Conservation (phyloP, 2,888 invertebrate species). For the Xanthorhoe spadicearia region DNA sequence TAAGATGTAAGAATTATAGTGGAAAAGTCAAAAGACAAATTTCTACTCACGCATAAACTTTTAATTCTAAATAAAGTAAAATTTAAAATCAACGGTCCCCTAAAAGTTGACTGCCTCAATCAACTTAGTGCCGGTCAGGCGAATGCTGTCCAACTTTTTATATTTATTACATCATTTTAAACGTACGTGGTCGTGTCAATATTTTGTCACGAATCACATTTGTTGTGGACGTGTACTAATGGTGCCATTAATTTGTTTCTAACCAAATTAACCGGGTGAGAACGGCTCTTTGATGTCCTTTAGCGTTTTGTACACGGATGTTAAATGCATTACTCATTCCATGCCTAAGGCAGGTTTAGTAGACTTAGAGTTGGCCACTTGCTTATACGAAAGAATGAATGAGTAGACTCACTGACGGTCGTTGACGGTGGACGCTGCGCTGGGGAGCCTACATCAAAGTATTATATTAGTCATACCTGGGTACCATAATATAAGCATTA, state of each 20-base stretch:
- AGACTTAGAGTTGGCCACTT: too few relatives aligned
- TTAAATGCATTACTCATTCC: too few relatives aligned
- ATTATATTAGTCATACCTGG: too few relatives aligned
- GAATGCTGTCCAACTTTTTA: constrained; percentile 71
- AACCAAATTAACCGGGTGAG: constrained; percentile 74
- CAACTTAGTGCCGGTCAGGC: constrained; percentile 78
- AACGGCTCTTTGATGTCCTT: constrained; percentile 71
- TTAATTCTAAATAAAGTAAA: neutral
- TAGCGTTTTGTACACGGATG: constrained; percentile 51
- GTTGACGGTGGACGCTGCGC: too few relatives aligned
- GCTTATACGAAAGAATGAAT: too few relatives aligned
- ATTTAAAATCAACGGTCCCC: constrained; percentile 51
- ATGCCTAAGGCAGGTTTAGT: too few relatives aligned
- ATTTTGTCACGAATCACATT: constrained; percentile 83
- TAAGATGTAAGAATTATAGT: too few relatives aligned
- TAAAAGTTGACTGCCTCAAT: constrained; percentile 64
- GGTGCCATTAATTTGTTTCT: constrained; percentile 77
- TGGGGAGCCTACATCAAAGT: too few relatives aligned
- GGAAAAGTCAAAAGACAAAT: neutral
- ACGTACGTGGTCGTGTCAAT: constrained; percentile 75
- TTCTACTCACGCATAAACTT: neutral
- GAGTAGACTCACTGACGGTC: too few relatives aligned
- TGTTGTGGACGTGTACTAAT: constrained; percentile 76
- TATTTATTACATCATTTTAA: constrained; percentile 68
- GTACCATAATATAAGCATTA: too few relatives aligned